Evolutionary conservation across 2,113 vertebrate species (phyloP).

Genomic region (Corythoichthys haematopterus): DNA sequence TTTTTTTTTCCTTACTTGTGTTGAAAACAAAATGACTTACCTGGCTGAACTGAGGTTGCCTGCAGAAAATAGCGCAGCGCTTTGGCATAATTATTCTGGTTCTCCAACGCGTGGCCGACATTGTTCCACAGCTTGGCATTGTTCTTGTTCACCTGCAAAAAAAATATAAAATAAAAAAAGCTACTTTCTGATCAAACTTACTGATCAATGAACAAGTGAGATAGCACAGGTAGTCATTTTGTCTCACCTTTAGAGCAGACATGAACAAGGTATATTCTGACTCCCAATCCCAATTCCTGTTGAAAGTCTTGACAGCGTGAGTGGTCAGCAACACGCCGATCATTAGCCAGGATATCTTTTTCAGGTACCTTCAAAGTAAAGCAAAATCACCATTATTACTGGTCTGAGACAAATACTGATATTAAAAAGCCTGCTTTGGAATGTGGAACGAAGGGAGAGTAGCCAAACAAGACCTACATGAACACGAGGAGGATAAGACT

Average conservation of each 20-base stretch:
- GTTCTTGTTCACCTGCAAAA: slow-evolving; percentile 90
- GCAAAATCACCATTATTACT: not conserved
- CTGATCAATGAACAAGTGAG: not conserved
- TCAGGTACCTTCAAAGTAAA: slow-evolving; percentile 72
- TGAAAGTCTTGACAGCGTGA: slow-evolving; percentile 90
- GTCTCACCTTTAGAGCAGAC: slow-evolving; percentile 89
- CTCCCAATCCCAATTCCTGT: slow-evolving; percentile 97
- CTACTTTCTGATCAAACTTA: too few relatives aligned
- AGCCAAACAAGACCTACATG: not conserved
- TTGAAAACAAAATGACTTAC: slow-evolving; percentile 62
- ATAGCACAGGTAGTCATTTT: too few relatives aligned
- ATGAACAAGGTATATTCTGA: slow-evolving; percentile 97
- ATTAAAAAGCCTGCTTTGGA: not conserved
- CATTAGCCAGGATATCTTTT: slow-evolving; percentile 86
- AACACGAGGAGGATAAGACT: not conserved
- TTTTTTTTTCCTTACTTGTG: not conserved
- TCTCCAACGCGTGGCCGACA: slow-evolving; percentile 94
- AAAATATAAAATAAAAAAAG: not conserved
- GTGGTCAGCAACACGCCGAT: slow-evolving; percentile 80
- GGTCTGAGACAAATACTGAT: not conserved
- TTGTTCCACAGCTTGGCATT: slow-evolving; percentile 99
- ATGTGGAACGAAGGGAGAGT: not conserved
- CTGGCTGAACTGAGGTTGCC: slow-evolving; percentile 93
- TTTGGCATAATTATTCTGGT: slow-evolving; percentile 88
- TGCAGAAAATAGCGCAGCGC: slow-evolving; percentile 91